Evolutionary conservation across 2,888 invertebrate species (phyloP), one percentile per base, ranked within the genome.

Genomic region (Bombylius discolor): DNA sequence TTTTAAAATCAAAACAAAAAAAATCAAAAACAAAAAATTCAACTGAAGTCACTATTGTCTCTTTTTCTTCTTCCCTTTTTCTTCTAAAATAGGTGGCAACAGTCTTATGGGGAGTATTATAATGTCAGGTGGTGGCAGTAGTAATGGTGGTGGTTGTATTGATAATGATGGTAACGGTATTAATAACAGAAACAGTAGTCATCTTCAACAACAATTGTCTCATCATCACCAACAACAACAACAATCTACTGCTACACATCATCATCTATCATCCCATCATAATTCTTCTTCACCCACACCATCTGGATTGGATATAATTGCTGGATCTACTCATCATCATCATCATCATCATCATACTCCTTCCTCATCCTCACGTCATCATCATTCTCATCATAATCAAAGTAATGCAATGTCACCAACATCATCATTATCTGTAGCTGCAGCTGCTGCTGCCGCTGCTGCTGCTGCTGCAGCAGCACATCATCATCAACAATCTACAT

Each of bases 41-140:
- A 58, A 73, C 69, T 70, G 70, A 72, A 75, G 75, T 75, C 74
- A 74, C 75, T 74, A 71, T 73, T 74, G 74, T 74, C 75, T 74
- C 75, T 74, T 73, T 74, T 72, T 74, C 73, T 71, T 65, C 62
- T 74, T 73, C 74, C 59, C 58, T 56, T 47, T 53, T 50, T 58
- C 52, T 23, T 23, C 23, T 23, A 23, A 53, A 57, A 51, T 58
- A 59, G 59, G 59, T 59, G 59, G 57, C 70, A 68, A 56, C 55
- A 60, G 68, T 69, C 71, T 73, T 66, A 70, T 71, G 66, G 68
- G 73, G 67, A 72, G 72, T 67, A 71, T 73, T 65, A 71, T 73
- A 66, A 70, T 73, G 65, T 70, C 73, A 66, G 72, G 74, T 68
- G 69, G 68, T 67, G 69, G 66, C 70, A 65, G 67, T 64, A 69